phyloP scores from a whole-genome alignment of 2,888 invertebrate genomes.

The Rotaria socialis region DNA sequence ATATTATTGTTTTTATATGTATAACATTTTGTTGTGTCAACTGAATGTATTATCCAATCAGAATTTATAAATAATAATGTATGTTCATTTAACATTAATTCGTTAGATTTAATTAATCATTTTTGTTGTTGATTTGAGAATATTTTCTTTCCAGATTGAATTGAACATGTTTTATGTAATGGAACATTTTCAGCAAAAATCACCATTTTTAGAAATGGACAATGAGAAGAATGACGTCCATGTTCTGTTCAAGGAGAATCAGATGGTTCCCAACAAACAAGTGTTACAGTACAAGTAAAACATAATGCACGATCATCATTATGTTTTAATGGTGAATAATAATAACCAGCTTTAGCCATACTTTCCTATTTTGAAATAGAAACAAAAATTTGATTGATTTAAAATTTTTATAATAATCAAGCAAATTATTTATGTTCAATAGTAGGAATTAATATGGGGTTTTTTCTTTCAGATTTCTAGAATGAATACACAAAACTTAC shows the following conservation, averaged over 20 bases:
- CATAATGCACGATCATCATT: slow-evolving; percentile 93
- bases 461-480: too few species aligned
- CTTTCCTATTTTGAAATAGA: slow-evolving; percentile 64
- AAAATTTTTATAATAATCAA: too few species aligned
- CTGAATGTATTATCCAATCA: not conserved
- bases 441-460: too few species aligned
- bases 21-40: not conserved
- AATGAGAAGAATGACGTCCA: slow-evolving; percentile 84
- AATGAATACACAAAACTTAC: too few species aligned
- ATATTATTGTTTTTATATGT: not conserved
- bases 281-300: slow-evolving; percentile 85
- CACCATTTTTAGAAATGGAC: slow-evolving; percentile 74
- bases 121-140: not conserved
- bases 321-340: slow-evolving; percentile 77
- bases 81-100: slow-evolving; percentile 8
- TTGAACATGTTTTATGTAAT: slow-evolving; percentile 62
- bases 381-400: too few species aligned
- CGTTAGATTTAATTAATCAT: slow-evolving; percentile 22
- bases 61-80: not conserved
- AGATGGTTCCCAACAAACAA: slow-evolving; percentile 91
- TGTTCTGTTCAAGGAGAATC: slow-evolving; percentile 97
- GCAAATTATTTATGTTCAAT: too few species aligned
- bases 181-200: slow-evolving; percentile 86
- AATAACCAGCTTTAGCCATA: slow-evolving; percentile 94
- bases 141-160: slow-evolving; percentile 45